Conservation (phyloP, 2,797 vertebrate genomes). For the Pteronotus mesoamericanus region DNA sequence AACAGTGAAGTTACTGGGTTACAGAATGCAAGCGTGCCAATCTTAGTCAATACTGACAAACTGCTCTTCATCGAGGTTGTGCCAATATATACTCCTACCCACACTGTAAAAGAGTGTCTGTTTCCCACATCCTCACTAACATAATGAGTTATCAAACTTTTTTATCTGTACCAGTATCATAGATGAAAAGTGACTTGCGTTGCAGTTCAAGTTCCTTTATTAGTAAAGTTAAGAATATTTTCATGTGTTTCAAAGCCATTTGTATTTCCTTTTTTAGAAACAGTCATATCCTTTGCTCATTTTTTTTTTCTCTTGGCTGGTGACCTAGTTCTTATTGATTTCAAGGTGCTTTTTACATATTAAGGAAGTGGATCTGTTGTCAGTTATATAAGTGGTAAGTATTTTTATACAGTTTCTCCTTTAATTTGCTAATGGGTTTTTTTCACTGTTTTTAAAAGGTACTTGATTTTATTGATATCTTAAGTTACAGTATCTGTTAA, state of each 20-base stretch:
- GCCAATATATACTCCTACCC: neutral
- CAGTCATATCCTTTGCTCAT: neutral
- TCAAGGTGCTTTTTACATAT: neutral
- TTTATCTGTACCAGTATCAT: neutral
- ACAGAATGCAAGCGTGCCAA: accelerated
- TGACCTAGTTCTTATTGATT: neutral
- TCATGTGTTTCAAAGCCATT: neutral
- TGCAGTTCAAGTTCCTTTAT: neutral
- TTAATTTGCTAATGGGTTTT: neutral
- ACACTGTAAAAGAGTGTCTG: neutral
- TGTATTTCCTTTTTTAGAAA: neutral
- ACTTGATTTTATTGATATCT: neutral
- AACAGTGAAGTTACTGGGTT: neutral
- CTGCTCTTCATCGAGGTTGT: neutral
- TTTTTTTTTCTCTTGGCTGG: neutral
- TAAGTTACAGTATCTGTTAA: neutral
- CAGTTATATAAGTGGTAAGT: neutral
- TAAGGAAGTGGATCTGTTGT: neutral
- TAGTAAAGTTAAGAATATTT: neutral
- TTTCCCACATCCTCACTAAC: neutral
- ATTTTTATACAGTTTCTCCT: neutral
- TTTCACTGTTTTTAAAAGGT: neutral
- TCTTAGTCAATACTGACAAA: neutral
- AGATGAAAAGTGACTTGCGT: neutral
- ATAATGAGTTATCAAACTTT: neutral